A percentile compares a stretch with the other conserved stretches of the same genome.
phyloP scores from a whole-genome alignment of 2,797 vertebrate genomes.

The Cuculus canorus region DNA sequence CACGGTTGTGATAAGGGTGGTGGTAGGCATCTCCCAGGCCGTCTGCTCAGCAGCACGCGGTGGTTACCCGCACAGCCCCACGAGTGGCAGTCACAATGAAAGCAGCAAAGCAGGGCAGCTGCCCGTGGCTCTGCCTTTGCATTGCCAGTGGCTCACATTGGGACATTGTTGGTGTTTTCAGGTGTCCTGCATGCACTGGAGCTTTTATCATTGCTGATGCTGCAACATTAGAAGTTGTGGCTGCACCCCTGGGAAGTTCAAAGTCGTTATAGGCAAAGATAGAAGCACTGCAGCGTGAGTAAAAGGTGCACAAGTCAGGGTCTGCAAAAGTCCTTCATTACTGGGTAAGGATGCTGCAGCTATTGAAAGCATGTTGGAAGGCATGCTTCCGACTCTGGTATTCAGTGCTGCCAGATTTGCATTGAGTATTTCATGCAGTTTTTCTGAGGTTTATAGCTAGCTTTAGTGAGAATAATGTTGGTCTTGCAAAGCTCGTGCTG shows the following conservation, averaged over 20 bases:
- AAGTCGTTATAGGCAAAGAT: not conserved
- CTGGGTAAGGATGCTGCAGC: not conserved
- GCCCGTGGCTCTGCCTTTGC: rapidly evolving
- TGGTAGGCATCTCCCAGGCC: rapidly evolving
- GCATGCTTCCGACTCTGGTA: not conserved
- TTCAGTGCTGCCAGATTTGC: not conserved
- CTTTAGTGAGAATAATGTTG: not conserved
- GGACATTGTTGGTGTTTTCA: not conserved
- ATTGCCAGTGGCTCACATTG: rapidly evolving
- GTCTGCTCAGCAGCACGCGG: rapidly evolving
- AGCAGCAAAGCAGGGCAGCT: not conserved
- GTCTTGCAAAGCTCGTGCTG: not conserved
- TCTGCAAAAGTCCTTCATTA: not conserved
- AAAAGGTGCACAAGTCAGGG: not conserved
- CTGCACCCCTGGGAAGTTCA: not conserved
- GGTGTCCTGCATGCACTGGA: not conserved
- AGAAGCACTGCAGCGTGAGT: not conserved
- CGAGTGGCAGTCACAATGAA: rapidly evolving
- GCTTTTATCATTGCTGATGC: not conserved
- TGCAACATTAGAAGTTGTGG: not conserved
- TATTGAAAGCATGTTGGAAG: not conserved
- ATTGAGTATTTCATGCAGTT: not conserved
- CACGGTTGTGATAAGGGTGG: not conserved
- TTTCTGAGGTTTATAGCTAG: not conserved
- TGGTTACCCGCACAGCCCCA: rapidly evolving